Base-by-base conservation (phyloP, 2,888 invertebrate species). In the Cyclophora albipunctata region DNA sequence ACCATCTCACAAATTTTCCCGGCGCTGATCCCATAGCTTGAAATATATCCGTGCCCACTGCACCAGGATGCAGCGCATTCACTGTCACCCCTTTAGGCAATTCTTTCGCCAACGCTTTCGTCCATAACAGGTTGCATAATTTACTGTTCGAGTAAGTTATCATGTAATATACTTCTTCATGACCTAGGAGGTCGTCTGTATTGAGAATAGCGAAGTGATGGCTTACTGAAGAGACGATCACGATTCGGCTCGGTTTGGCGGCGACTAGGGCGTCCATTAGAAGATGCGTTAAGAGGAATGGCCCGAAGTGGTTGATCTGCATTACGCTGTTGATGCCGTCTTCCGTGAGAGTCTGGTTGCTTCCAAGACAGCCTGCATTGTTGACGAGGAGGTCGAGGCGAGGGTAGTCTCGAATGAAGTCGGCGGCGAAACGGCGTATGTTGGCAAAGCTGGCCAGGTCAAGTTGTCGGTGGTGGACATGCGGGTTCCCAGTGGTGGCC, bases 11-110 rank as follows among this genome's bases (percentile, higher is more conserved):
- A 20, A 20, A 20, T 20, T 20, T 20, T 20, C 20, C 20, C 20
- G 20, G 20, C 1, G 20, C 20, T 20, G 20, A 20, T 20, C 20
- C 20, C 20, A 20, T 20, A 20, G 20, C 20, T 20, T 20, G 20
- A 20, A 20, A 20, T 20, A 95, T 95, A 34, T 93, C 93, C 0
- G 94, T 94, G 70, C 93, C 92, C 41, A 96, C 93, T 73, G 94
- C 82, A 6, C 97, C 97, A 0, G 96, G 97, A 80, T 96, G 96
- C 46, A 96, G 76, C 58, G 92, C 93, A 69, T 96, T 96, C 0
- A 91, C 94, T 0, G 93, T 94, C 0, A 96, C 92, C 3, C 91
- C 92, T 6, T 63, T 62, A 2, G 83, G 78, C 3, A 89, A 55
- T 34, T 73, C 66, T 42, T 75, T 80, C 0, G 78, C 75, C 7